Percentiles rank a stretch among this genome's conserved stretches.
Conservation (phyloP, 2,888 invertebrate genomes). For the Pristionchus fissidentatus region DNA sequence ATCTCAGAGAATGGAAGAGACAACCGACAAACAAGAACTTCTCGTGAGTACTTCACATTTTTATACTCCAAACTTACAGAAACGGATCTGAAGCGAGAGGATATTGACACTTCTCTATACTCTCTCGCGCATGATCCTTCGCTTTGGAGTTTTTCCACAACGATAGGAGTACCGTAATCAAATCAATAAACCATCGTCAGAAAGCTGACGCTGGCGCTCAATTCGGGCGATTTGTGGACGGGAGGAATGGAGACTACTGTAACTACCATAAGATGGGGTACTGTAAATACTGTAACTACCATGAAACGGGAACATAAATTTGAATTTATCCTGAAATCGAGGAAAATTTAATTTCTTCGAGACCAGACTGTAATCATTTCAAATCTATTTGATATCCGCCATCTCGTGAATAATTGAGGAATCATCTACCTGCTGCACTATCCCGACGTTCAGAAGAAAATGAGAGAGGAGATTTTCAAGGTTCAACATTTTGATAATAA, state of each 20-base stretch:
- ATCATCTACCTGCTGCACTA: conserved; percentile 61
- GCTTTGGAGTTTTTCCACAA: too few species aligned
- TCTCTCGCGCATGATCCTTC: too few species aligned
- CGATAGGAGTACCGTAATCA: too few species aligned
- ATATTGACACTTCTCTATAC: neutral
- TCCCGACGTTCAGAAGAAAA: conserved; percentile 56
- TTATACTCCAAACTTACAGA: neutral
- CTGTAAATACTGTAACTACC: neutral
- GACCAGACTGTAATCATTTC: too few species aligned
- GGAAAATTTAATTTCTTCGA: too few species aligned
- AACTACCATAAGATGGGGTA: conserved; percentile 64
- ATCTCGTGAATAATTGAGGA: neutral
- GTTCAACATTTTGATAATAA: conserved; percentile 39
- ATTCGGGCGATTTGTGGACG: conserved; percentile 67
- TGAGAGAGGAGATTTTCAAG: conserved; percentile 54
- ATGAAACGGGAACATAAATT: neutral
- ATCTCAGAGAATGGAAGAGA: conserved; percentile 56
- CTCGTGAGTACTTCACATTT: neutral
- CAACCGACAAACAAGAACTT: conserved; percentile 9
- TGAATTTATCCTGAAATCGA: too few species aligned
- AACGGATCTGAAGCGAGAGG: neutral
- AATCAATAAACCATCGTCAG: conserved; percentile 45
- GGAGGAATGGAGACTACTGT: conserved; percentile 68
- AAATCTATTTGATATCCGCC: too few species aligned
- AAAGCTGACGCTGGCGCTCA: conserved; percentile 57